phyloP scores from a whole-genome alignment of 2,888 invertebrate species.

The Dilophus febrilis region DNA sequence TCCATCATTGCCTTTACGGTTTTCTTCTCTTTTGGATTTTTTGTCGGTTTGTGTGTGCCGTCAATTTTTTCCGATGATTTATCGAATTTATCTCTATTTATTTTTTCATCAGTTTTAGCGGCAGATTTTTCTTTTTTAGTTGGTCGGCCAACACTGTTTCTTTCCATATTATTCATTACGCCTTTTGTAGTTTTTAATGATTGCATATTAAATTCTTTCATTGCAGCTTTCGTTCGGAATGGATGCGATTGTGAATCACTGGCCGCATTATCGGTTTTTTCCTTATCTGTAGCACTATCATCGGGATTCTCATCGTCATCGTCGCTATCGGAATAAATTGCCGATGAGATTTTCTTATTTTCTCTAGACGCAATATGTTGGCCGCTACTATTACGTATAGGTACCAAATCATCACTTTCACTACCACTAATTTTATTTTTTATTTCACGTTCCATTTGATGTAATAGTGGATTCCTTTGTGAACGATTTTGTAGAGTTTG shows the following conservation, averaged over 20 bases:
- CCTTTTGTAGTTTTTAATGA: constrained; percentile 14
- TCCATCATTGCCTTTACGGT: constrained; percentile 24
- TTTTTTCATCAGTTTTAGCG: neutral
- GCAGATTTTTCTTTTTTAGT: constrained; percentile 14
- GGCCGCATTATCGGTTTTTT: constrained; percentile 41
- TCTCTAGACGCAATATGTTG: constrained; percentile 23
- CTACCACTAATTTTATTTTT: constrained; percentile 44
- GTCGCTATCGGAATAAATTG: constrained; percentile 69
- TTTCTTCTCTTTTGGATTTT: constrained; percentile 35
- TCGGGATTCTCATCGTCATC: too few relatives aligned
- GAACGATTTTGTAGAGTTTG: too few relatives aligned
- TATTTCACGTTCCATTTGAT: constrained; percentile 61
- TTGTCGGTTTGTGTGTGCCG: constrained; percentile 23
- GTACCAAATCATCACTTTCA: constrained; percentile 65
- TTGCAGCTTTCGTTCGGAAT: constrained; percentile 66
- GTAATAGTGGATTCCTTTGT: constrained; percentile 40
- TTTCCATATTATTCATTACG: neutral
- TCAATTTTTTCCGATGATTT: constrained; percentile 24
- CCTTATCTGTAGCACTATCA: constrained; percentile 22
- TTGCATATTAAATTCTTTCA: constrained; percentile 58
- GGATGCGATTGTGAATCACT: constrained; percentile 51
- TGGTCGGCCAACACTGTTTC: constrained; percentile 12
- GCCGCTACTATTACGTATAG: constrained; percentile 32
- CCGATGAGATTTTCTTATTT: constrained; percentile 42
- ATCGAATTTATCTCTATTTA: neutral